Evolutionary conservation across 2,113 vertebrate genomes (phyloP).

Genomic region (Paedocypris sp.): DNA sequence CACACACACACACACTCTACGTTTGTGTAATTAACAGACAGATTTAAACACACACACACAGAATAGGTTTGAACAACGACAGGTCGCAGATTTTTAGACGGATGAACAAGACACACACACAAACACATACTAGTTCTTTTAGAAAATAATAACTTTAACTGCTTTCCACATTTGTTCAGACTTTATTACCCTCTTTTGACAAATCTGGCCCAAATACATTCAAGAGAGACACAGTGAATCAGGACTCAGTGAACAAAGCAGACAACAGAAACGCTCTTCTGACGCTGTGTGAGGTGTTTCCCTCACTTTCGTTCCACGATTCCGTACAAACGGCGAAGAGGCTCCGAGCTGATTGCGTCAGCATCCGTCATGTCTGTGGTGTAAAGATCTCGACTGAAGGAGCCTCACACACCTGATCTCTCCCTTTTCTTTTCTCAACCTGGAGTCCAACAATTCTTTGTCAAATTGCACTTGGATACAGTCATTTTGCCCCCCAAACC

Average conservation of each 20-base stretch:
- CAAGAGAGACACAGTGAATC: neutral
- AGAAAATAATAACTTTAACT: constrained; percentile 9
- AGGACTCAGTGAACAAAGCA: too few species aligned
- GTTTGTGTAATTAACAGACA: constrained; percentile 43
- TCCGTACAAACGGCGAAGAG: too few species aligned
- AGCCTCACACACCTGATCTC: too few species aligned
- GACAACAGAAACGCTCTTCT: too few species aligned
- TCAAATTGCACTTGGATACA: constrained; percentile 17
- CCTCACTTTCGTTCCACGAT: too few species aligned
- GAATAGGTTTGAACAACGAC: constrained; percentile 41
- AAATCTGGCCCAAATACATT: constrained; percentile 14
- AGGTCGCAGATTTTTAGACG: neutral
- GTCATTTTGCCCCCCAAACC: neutral
- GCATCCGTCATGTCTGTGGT: too few species aligned
- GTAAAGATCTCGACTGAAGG: too few species aligned
- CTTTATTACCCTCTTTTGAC: constrained; percentile 34
- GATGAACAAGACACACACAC: constrained; percentile 19
- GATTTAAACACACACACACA: constrained; percentile 34
- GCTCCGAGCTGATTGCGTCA: too few species aligned
- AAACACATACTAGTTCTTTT: too few species aligned
- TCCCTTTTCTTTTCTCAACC: too few species aligned
- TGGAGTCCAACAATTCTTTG: too few species aligned
- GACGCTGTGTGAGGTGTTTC: too few species aligned
- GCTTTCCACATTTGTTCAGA: constrained; percentile 25
- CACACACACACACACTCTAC: constrained; percentile 36